Base-by-base conservation (phyloP, 1,140 invertebrate species). In the Episyrphus balteatus region DNA sequence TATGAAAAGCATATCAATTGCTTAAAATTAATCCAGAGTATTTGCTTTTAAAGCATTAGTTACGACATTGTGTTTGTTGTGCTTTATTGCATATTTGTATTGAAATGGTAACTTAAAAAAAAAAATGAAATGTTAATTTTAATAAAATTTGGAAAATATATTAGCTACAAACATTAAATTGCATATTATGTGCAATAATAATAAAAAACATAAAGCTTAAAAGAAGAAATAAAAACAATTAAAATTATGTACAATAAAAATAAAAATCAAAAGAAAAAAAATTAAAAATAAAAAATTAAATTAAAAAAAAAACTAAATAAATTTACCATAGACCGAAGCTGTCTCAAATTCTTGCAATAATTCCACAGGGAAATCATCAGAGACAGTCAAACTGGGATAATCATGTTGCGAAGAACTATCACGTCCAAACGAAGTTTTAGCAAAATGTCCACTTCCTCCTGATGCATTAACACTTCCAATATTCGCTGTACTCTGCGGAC, bases 361-460 rank as follows among this genome's bases (percentile, higher is more conserved):
- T 50, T 69, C 62, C 53, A 67, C 55, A 38, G 66, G 61, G 49
- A 65, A 59, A 57, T 68, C 66, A 52, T 66, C 59, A 42, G 61
- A 66, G 50, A 64, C 55, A 41, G 62, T 64, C 45, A 68, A 48
- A 54, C 65, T 68, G 40, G 65, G 62, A 49, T 53, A 68, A 38
- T 68, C 65, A 49, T 66, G 61, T 42, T 57, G 57, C 32, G 60
- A 66, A 47, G 48, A 48, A 31, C 53, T 61, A 45, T 65, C 62
- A 51, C 62, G 59, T 10, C 51, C 52, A n/a, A 15, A 33, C 26
- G 40, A 36, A 56, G 3, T 8, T 26, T 26, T 26, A 26, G 3
- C 21, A 26, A 8, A 26, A 26, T 5, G 21, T 26, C 21, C 21
- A 26, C 21, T 26, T 18, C 55, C 47, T 42, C 49, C 46, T 47